Percentiles rank a stretch among this genome's conserved stretches.
Evolutionary conservation across 2,797 vertebrate species (phyloP).

Genomic region (Trachops cirrhosus): DNA sequence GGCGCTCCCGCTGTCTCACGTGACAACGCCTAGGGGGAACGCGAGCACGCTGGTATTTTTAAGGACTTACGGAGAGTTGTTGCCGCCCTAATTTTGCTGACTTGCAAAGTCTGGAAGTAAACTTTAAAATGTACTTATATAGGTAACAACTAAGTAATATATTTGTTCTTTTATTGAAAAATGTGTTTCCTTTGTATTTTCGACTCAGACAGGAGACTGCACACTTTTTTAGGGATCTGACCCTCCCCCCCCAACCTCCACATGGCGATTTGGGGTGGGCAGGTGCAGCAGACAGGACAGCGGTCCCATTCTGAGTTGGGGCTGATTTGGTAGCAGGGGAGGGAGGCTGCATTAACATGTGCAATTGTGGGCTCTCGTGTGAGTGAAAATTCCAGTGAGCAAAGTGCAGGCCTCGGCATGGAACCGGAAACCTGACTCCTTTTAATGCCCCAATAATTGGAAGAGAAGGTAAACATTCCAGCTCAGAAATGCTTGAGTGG

Average conservation of each 20-base stretch:
- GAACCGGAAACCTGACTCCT: too few relatives aligned
- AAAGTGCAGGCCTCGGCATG: background rate
- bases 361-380: background rate
- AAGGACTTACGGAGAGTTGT: background rate
- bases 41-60: background rate
- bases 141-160: background rate
- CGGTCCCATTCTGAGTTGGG: background rate
- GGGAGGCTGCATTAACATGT: background rate
- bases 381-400: background rate
- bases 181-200: background rate
- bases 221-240: background rate
- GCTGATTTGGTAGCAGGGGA: background rate
- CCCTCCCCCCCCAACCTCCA: rapidly evolving
- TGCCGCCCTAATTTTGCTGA: background rate
- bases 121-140: background rate
- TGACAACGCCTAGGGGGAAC: background rate
- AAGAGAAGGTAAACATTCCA: background rate
- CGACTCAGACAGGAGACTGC: background rate
- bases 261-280: background rate
- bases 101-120: background rate
- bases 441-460: background rate
- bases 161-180: conserved; percentile 1
- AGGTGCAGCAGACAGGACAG: background rate
- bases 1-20: background rate
- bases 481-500: background rate